These are phyloP conservation scores for Melieria omissa DNA, from an alignment of 2,888 invertebrate species.

Conservation along the genomic window DNA sequence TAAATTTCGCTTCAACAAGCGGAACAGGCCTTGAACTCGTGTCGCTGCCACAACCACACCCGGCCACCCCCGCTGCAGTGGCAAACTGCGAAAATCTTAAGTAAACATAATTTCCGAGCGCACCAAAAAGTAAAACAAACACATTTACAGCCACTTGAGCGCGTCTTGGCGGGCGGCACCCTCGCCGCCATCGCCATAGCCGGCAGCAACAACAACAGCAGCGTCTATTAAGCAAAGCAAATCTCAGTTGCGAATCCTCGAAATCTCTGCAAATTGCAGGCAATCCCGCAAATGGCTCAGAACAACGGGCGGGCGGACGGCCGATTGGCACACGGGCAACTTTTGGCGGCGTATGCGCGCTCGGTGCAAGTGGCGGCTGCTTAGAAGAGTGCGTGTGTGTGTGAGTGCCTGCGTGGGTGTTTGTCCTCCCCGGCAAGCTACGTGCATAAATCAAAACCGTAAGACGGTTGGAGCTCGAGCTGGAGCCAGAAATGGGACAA, in stretches of 20 bases:
- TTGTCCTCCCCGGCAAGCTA: neutral
- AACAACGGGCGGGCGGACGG: constrained; percentile 57
- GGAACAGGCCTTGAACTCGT: constrained; percentile 12
- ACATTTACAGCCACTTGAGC: constrained; percentile 31
- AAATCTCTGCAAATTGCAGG: constrained; percentile 60
- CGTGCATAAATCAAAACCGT: constrained; percentile 38
- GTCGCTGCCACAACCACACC: neutral
- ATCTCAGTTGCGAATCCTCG: constrained; percentile 36
- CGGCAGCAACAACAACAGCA: constrained; percentile 13
- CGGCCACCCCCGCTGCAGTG: neutral
- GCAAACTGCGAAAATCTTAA: constrained; percentile 43
- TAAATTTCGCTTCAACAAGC: constrained; percentile 42
- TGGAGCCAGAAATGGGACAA: neutral
- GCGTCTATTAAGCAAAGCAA: neutral
- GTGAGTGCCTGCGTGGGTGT: neutral
- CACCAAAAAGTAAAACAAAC: constrained; percentile 45
- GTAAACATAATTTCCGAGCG: constrained; percentile 47
- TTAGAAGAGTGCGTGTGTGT: no score
- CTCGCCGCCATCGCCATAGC: neutral
- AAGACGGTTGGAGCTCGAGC: constrained; percentile 3
- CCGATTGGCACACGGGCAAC: neutral
- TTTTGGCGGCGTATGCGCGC: no score
- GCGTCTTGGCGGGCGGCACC: neutral
- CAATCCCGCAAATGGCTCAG: constrained; percentile 62
- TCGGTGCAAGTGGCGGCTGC: no score